These are phyloP conservation scores for Sturmia bella DNA, from an alignment of 2,888 invertebrate genomes.

Conservation along the genomic window DNA sequence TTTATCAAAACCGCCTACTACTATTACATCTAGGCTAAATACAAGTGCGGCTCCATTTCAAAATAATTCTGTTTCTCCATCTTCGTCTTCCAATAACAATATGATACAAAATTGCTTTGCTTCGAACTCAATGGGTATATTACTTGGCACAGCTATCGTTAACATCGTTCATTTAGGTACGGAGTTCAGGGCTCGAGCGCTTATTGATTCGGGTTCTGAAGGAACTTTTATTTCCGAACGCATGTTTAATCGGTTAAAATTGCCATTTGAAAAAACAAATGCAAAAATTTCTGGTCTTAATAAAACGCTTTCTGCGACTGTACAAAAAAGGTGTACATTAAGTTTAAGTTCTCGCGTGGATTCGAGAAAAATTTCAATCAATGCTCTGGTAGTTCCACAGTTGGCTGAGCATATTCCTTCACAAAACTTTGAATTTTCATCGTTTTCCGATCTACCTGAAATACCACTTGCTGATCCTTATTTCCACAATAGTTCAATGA, in stretches of 20 bases:
- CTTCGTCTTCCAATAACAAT: neutral
- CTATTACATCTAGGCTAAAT: neutral
- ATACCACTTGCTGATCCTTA: too few species aligned
- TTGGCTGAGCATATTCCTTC: constrained; percentile 12
- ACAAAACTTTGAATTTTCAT: neutral
- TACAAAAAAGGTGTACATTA: neutral
- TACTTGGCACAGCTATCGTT: neutral
- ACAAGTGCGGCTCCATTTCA: neutral
- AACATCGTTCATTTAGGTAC: neutral
- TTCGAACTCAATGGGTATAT: neutral
- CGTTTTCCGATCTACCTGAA: neutral
- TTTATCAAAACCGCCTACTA: neutral
- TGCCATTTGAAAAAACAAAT: neutral
- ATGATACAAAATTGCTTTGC: neutral
- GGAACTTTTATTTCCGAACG: constrained; percentile 26
- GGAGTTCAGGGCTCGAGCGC: neutral
- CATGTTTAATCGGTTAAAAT: neutral
- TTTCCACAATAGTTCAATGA: too few species aligned
- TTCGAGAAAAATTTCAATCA: too few species aligned
- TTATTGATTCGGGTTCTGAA: constrained; percentile 28
- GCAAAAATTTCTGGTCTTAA: constrained; percentile 25
- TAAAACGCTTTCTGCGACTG: neutral
- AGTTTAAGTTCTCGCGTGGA: too few species aligned
- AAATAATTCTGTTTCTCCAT: neutral
- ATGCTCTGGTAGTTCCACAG: constrained; percentile 11